Percentiles rank a stretch among this genome's conserved stretches.
Conservation (phyloP, 1,140 invertebrate genomes). For the Camponotus floridanus region DNA sequence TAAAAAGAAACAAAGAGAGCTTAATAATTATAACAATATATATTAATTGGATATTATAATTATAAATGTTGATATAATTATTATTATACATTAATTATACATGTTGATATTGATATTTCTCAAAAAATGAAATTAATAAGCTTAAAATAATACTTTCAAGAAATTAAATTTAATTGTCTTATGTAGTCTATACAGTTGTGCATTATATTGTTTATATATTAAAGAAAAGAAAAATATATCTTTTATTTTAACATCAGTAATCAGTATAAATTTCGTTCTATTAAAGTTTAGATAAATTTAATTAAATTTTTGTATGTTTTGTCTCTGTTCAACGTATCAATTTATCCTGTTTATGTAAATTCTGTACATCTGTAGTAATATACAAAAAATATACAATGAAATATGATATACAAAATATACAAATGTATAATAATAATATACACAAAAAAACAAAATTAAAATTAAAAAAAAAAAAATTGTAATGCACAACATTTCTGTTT, state of each 20-base stretch:
- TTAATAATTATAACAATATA: no score
- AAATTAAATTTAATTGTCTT: neutral
- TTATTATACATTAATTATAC: no score
- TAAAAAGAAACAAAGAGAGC: no score
- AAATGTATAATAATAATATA: no score
- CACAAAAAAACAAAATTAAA: no score
- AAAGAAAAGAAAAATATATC: neutral
- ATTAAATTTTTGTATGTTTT: neutral
- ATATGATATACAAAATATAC: no score
- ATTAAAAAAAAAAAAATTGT: no score
- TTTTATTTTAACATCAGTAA: neutral
- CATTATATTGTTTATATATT: neutral
- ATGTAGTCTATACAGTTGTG: neutral
- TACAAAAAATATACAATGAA: neutral
- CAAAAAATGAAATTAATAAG: no score
- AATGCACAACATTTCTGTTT: neutral
- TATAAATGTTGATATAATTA: no score
- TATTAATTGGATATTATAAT: no score
- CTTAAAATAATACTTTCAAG: neutral
- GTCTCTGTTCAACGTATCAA: neutral
- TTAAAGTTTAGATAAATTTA: neutral
- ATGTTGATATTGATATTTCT: no score
- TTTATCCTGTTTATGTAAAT: neutral
- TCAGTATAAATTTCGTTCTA: neutral
- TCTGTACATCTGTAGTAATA: neutral